A percentile compares a stretch with the other conserved stretches of the same genome.
These are phyloP conservation scores for Butastur rufipennis DNA, from an alignment of 2,113 vertebrate species.

Conservation along the genomic window DNA sequence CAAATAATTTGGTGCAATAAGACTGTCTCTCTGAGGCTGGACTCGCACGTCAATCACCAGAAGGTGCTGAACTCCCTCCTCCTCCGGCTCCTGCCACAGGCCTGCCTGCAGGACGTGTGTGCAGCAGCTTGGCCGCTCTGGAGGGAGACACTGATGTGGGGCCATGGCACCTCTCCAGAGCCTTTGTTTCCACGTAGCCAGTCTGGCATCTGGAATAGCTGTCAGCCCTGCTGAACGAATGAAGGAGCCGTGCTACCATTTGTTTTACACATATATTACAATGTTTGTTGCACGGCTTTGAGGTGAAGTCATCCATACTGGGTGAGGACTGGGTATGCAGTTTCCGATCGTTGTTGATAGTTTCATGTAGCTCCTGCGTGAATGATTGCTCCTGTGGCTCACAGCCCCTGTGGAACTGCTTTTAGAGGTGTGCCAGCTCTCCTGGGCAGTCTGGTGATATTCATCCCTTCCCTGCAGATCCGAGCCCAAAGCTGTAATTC, in stretches of 20 bases:
- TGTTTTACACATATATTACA: neutral
- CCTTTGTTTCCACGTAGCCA: neutral
- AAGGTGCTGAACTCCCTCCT: neutral
- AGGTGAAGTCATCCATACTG: neutral
- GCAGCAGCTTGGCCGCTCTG: neutral
- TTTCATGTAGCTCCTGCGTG: neutral
- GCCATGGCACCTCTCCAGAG: neutral
- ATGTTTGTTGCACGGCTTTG: neutral
- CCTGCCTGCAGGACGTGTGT: neutral
- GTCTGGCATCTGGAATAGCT: neutral
- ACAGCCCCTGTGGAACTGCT: neutral
- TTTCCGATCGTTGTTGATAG: accelerated
- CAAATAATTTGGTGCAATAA: neutral
- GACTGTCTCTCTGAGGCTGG: neutral
- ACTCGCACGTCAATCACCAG: neutral
- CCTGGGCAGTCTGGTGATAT: neutral
- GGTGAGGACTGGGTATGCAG: neutral
- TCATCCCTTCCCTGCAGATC: neutral
- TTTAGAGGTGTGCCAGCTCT: neutral
- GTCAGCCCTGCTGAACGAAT: neutral
- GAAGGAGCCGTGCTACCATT: neutral
- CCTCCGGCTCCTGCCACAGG: neutral
- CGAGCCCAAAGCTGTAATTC: neutral
- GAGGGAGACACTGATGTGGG: neutral
- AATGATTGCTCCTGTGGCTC: neutral